Evolutionary conservation across 2,888 invertebrate genomes (phyloP).

Genomic region (Creontiades dilutus): DNA sequence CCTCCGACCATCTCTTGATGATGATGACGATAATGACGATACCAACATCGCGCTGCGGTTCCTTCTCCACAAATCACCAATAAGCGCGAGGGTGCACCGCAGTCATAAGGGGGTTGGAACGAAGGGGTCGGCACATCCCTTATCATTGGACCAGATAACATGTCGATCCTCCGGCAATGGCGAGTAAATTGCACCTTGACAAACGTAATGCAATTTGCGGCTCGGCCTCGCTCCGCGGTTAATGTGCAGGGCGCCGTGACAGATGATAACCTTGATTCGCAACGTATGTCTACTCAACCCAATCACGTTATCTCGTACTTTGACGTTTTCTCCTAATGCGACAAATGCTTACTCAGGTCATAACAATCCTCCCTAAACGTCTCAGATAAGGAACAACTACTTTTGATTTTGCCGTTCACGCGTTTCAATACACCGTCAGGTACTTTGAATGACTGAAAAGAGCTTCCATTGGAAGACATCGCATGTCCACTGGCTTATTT

Average conservation of each 20-base stretch:
- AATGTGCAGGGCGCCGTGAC: neutral
- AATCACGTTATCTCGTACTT: too few species aligned
- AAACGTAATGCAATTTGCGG: neutral
- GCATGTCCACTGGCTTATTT: too few species aligned
- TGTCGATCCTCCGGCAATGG: conserved; percentile 25
- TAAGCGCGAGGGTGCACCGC: conserved; percentile 13
- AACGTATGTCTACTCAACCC: neutral
- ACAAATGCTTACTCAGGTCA: too few species aligned
- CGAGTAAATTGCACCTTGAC: conserved; percentile 20
- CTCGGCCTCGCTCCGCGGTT: neutral
- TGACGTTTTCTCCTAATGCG: too few species aligned
- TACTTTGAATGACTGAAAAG: too few species aligned
- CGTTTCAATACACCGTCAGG: too few species aligned
- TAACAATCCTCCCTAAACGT: too few species aligned
- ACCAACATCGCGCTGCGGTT: neutral
- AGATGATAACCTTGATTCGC: neutral
- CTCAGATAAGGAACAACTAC: too few species aligned
- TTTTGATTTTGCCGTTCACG: too few species aligned
- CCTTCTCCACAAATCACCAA: conserved; percentile 13
- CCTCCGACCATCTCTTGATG: neutral
- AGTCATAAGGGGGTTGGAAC: conserved; percentile 1
- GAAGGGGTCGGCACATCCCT: neutral
- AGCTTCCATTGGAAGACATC: too few species aligned
- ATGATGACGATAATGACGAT: conserved; percentile 9
- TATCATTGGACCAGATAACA: conserved; percentile 12